A percentile compares a stretch with the other conserved stretches of the same genome.
Evolutionary conservation across 2,888 invertebrate species (phyloP).

Genomic region (Andrena trimmerana): DNA sequence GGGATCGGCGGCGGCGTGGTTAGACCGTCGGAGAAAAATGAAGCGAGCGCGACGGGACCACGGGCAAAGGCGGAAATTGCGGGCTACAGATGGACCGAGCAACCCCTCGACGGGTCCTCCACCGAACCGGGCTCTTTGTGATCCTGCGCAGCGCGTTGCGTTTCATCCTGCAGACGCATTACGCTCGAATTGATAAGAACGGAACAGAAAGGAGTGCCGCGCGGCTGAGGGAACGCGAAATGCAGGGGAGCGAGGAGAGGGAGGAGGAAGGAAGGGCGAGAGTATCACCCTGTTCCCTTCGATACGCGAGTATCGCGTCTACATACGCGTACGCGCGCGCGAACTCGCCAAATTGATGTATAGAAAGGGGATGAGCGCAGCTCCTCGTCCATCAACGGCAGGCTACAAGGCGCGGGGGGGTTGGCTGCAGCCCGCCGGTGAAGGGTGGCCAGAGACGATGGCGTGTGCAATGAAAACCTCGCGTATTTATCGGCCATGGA

Average conservation of each 20-base stretch:
- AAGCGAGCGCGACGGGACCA: slow-evolving; percentile 14
- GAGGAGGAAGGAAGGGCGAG: slow-evolving; percentile 4
- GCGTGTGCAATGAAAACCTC: slow-evolving; percentile 51
- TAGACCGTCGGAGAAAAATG: slow-evolving; percentile 46
- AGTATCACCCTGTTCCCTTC: slow-evolving; percentile 56
- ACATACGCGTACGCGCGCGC: slow-evolving; percentile 36
- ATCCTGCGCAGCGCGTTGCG: slow-evolving; percentile 59
- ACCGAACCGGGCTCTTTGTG: slow-evolving; percentile 59
- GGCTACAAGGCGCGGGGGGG: slow-evolving; percentile 32
- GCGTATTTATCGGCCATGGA: slow-evolving; percentile 60
- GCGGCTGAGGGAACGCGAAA: slow-evolving; percentile 49
- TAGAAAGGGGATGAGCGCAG: slow-evolving; percentile 64
- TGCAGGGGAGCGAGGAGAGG: background rate
- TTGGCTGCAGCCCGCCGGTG: slow-evolving; percentile 39
- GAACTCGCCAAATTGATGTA: slow-evolving; percentile 73
- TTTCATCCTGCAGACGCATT: slow-evolving; percentile 71
- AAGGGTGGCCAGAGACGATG: slow-evolving; percentile 42
- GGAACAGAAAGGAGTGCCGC: slow-evolving; percentile 46
- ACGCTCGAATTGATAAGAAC: slow-evolving; percentile 71
- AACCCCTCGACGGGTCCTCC: slow-evolving; percentile 60
- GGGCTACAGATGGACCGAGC: slow-evolving; percentile 60
- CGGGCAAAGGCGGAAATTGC: slow-evolving; percentile 63
- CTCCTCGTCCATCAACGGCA: slow-evolving; percentile 74
- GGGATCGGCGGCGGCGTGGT: background rate
- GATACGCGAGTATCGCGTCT: slow-evolving; percentile 24